phyloP scores from a whole-genome alignment of 2,113 vertebrate species.

The Bufo gargarizans region DNA sequence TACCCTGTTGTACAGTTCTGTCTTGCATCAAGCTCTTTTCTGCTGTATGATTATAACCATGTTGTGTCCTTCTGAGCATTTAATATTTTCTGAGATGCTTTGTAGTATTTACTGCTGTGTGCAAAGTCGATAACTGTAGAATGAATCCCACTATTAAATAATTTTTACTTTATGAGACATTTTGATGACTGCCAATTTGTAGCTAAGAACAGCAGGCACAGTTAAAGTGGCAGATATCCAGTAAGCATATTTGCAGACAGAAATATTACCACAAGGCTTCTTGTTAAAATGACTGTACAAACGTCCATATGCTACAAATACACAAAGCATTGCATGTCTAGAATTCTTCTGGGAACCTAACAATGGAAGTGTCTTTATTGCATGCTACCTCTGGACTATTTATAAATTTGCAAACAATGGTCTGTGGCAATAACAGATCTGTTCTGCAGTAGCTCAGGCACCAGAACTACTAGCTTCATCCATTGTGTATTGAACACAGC shows the following conservation, averaged over 20 bases:
- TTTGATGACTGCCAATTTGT: conserved; percentile 31
- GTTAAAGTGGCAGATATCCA: conserved; percentile 23
- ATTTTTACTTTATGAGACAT: conserved; percentile 38
- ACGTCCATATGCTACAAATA: background rate
- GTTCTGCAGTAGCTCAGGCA: too few species aligned
- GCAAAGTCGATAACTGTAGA: conserved; percentile 12
- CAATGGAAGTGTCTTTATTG: background rate
- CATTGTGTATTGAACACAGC: too few species aligned
- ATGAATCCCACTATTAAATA: conserved; percentile 40
- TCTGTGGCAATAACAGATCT: background rate
- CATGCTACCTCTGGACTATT: background rate
- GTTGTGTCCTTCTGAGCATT: background rate
- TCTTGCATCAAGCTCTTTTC: background rate
- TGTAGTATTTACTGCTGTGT: conserved; percentile 29
- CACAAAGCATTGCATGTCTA: background rate
- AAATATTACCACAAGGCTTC: conserved; percentile 12
- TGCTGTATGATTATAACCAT: background rate
- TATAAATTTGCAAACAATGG: background rate
- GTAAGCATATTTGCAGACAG: conserved; percentile 37
- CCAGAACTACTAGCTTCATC: too few species aligned
- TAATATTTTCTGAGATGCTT: conserved; percentile 40
- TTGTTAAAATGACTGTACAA: conserved; percentile 11
- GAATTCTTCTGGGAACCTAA: too few species aligned
- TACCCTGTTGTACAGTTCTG: conserved; percentile 10
- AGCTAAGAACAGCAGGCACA: conserved; percentile 5